Evolutionary conservation across 1,140 invertebrate genomes (phyloP).

Genomic region (Ridgeia piscesae): DNA sequence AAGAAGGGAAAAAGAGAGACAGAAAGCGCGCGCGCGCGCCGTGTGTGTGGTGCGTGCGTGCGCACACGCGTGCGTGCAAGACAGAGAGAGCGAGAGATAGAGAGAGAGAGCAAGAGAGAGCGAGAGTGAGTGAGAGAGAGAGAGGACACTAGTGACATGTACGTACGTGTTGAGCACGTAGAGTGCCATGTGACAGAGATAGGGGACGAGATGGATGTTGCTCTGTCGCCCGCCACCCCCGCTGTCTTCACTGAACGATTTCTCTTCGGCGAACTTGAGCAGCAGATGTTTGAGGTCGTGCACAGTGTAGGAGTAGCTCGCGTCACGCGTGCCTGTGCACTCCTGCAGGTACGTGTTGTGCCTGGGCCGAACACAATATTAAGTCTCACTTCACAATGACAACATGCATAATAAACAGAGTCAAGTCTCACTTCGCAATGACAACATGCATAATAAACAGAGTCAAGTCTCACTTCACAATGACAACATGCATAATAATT

Average conservation of each 20-base stretch:
- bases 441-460: too few relatives aligned
- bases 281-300: slow-evolving; percentile 93
- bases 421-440: too few relatives aligned
- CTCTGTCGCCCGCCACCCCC: slow-evolving; percentile 92
- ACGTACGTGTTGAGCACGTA: slow-evolving; percentile 92
- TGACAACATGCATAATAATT: too few relatives aligned
- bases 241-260: slow-evolving; percentile 94
- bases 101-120: slow-evolving; percentile 94
- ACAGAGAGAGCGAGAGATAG: slow-evolving; percentile 92
- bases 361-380: slow-evolving; percentile 47
- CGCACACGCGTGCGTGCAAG: slow-evolving; percentile 91
- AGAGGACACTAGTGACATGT: background rate
- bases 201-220: slow-evolving; percentile 95
- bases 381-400: too few relatives aligned
- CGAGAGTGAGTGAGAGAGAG: slow-evolving; percentile 55
- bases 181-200: slow-evolving; percentile 90
- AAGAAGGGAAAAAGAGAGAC: too few relatives aligned
- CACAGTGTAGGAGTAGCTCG: slow-evolving; percentile 69
- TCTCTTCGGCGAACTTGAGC: slow-evolving; percentile 86
- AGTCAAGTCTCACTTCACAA: too few relatives aligned
- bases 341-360: slow-evolving; percentile 61
- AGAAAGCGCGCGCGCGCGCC: too few relatives aligned
- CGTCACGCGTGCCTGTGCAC: slow-evolving; percentile 55
- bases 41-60: too few relatives aligned
- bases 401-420: too few relatives aligned